Conservation (phyloP, 92 coral and sea anemone species). For the Montipora capitata region DNA sequence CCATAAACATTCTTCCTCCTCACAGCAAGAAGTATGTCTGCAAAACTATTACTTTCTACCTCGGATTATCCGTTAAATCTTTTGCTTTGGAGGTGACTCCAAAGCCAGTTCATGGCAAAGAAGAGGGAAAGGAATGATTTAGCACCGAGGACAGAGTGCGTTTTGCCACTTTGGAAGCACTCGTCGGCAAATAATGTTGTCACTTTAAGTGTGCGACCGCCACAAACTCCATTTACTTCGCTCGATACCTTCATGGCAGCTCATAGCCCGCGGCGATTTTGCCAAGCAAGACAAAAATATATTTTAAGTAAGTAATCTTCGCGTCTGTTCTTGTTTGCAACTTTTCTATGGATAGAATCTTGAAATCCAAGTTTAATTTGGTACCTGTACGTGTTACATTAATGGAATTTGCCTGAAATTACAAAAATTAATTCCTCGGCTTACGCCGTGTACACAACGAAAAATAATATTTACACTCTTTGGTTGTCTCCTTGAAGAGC, state of each 20-base stretch:
- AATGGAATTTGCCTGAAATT: no score
- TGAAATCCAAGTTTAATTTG: no score
- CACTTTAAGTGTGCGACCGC: conserved; percentile 87
- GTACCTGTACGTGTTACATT: no score
- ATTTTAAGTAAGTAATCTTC: conserved; percentile 82
- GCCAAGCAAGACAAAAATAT: conserved; percentile 93
- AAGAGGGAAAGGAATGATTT: conserved; percentile 74
- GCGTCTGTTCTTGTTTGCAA: no score
- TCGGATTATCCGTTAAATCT: conserved; percentile 33
- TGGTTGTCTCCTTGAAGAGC: conserved; percentile 75
- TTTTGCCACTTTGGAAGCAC: conserved; percentile 92
- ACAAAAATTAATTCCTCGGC: no score
- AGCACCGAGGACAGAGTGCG: conserved; percentile 79
- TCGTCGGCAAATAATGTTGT: conserved; percentile 85
- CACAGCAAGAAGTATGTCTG: background rate
- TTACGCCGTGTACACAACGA: background rate
- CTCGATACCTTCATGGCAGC: conserved; percentile 98
- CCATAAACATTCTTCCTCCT: conserved; percentile 5
- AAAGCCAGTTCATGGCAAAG: conserved; percentile 86
- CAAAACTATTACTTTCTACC: conserved; percentile 9
- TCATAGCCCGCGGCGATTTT: conserved; percentile 94
- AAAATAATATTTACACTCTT: conserved; percentile 4
- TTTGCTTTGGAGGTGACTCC: conserved; percentile 57
- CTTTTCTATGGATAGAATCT: background rate
- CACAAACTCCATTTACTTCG: conserved; percentile 86